Evolutionary conservation across 2,797 vertebrate genomes (phyloP).

Genomic region (Channallabes apus): DNA sequence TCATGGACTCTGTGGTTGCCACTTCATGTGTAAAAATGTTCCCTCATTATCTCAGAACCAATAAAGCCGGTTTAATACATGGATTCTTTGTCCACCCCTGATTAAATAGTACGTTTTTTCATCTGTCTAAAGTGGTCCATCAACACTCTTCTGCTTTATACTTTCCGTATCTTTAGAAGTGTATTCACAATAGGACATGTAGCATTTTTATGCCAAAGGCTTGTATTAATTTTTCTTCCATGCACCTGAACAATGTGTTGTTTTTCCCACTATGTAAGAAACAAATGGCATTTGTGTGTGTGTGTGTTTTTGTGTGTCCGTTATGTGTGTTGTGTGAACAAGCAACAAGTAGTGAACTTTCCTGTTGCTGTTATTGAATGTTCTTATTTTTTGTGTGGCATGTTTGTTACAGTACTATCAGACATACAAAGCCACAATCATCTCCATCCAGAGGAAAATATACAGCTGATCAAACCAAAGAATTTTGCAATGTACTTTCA

Average conservation of each 20-base stretch:
- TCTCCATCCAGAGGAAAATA: slow-evolving; percentile 51
- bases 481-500: slow-evolving; percentile 58
- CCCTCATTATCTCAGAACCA: too few species aligned
- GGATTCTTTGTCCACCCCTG: slow-evolving; percentile 29
- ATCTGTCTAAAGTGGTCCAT: not conserved
- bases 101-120: slow-evolving; percentile 55
- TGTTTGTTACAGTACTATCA: slow-evolving; percentile 46
- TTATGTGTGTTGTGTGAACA: slow-evolving; percentile 15
- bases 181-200: slow-evolving; percentile 59
- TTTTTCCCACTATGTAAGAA: slow-evolving; percentile 42
- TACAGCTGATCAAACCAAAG: slow-evolving; percentile 77
- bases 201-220: slow-evolving; percentile 54
- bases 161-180: slow-evolving; percentile 47
- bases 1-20: too few species aligned
- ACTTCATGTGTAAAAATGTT: too few species aligned
- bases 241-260: slow-evolving; percentile 38
- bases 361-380: slow-evolving; percentile 54
- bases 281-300: slow-evolving; percentile 42
- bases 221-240: slow-evolving; percentile 42
- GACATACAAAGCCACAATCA: slow-evolving; percentile 32
- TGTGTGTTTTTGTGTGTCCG: slow-evolving; percentile 25
- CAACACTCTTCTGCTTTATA: slow-evolving; percentile 2
- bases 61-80: not conserved
- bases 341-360: slow-evolving; percentile 28
- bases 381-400: slow-evolving; percentile 5